phyloP scores from a whole-genome alignment of 2,888 invertebrate species.

The Sminthurides aquaticus region DNA sequence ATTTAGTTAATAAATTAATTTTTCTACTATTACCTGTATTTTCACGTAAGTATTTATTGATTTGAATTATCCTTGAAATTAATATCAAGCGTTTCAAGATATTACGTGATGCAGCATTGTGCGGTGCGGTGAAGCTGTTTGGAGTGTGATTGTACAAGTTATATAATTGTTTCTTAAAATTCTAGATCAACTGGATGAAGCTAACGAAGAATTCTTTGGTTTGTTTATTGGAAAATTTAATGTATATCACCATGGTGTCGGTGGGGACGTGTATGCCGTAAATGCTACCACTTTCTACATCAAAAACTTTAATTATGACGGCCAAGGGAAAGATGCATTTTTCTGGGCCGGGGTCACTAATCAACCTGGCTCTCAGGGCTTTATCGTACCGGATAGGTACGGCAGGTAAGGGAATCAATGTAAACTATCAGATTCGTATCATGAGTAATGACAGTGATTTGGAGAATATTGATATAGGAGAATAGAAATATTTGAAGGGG shows the following conservation, averaged over 20 bases:
- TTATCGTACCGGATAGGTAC: constrained; percentile 79
- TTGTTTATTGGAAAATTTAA: constrained; percentile 76
- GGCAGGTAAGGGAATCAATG: constrained; percentile 59
- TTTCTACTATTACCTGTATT: constrained; percentile 12
- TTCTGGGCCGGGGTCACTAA: constrained; percentile 83
- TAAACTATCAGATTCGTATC: background rate
- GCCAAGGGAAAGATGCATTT: constrained; percentile 82
- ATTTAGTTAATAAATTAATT: constrained; percentile 11
- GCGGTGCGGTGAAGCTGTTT: too few relatives aligned
- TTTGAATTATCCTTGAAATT: too few relatives aligned
- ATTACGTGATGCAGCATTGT: too few relatives aligned
- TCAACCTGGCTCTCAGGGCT: constrained; percentile 81
- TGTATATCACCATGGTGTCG: constrained; percentile 83
- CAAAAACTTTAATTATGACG: constrained; percentile 78
- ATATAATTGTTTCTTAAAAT: background rate
- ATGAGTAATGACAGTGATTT: background rate
- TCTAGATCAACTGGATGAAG: constrained; percentile 19
- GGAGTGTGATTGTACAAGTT: too few relatives aligned
- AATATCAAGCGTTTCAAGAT: too few relatives aligned
- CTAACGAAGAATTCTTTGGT: constrained; percentile 50
- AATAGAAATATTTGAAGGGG: background rate
- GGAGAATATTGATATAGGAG: too few relatives aligned
- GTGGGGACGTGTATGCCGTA: constrained; percentile 80
- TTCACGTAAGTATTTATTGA: constrained; percentile 12
- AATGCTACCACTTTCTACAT: constrained; percentile 74